Evolutionary conservation across 2,888 invertebrate species (phyloP).

Genomic region (Microplitis manilae): DNA sequence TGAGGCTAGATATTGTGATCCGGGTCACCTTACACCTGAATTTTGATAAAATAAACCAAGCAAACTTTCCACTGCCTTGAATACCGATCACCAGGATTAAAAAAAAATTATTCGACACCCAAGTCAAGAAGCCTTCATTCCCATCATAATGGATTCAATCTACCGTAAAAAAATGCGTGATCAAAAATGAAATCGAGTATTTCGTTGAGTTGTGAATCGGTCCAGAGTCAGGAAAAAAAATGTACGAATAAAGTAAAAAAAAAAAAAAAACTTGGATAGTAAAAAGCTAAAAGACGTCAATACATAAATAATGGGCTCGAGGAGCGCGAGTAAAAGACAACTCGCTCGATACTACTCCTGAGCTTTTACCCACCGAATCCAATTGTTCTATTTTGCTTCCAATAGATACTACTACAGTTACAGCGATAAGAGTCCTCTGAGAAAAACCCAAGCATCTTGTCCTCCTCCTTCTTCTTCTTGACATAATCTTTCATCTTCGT

Average conservation of each 20-base stretch:
- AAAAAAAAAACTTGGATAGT: slow-evolving; percentile 16
- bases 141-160: no score
- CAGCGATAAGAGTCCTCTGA: slow-evolving; percentile 53
- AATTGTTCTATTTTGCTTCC: slow-evolving; percentile 53
- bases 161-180: no score
- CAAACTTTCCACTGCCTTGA: no score
- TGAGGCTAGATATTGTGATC: no score
- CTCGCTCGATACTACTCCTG: slow-evolving; percentile 28
- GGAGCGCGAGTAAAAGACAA: slow-evolving; percentile 48
- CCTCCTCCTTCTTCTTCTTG: slow-evolving; percentile 39
- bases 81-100: no score
- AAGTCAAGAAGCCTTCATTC: no score
- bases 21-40: no score
- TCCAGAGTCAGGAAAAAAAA: background rate
- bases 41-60: no score
- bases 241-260: slow-evolving; percentile 13
- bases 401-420: slow-evolving; percentile 48
- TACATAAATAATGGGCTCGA: slow-evolving; percentile 49
- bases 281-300: slow-evolving; percentile 30
- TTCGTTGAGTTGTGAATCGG: no score
- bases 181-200: no score
- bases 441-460: slow-evolving; percentile 47
- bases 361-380: slow-evolving; percentile 46
- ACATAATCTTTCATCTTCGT: background rate
- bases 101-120: no score